Percentiles rank a stretch among this genome's conserved stretches.
These are phyloP conservation scores for Lordiphosa clarofinis DNA, from an alignment of 1,140 invertebrate genomes.

Conservation along the genomic window DNA sequence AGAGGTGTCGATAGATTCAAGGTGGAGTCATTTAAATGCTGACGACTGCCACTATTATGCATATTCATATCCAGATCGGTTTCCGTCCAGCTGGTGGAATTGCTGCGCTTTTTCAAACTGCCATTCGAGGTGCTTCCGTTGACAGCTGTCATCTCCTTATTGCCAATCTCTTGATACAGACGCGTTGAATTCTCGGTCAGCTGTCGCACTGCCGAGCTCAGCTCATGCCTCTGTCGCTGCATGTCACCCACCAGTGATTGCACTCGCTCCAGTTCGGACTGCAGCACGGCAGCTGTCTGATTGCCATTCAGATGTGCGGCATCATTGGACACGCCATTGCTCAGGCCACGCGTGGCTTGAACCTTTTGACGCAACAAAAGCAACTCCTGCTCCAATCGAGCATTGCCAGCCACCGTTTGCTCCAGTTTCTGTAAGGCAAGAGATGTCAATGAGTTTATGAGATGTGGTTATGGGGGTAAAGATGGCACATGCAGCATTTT, in stretches of 20 bases:
- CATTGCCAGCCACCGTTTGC: conserved; percentile 93
- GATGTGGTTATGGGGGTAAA: neutral
- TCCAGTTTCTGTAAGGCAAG: conserved; percentile 87
- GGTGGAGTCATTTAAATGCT: conserved; percentile 60
- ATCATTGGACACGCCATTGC: conserved; percentile 36
- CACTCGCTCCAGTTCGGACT: conserved; percentile 90
- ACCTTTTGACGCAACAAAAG: conserved; percentile 91
- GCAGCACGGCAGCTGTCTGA: conserved; percentile 84
- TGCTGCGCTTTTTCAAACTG: conserved; percentile 79
- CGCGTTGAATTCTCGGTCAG: conserved; percentile 87
- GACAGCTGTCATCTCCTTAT: conserved; percentile 68
- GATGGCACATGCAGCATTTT: conserved; percentile 54
- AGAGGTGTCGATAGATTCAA: conserved; percentile 79
- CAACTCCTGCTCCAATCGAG: conserved; percentile 91
- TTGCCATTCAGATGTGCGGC: conserved; percentile 75
- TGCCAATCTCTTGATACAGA: conserved; percentile 76
- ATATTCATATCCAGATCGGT: conserved; percentile 91
- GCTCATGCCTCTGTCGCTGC: conserved; percentile 89
- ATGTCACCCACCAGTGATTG: conserved; percentile 91
- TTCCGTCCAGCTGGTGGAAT: conserved; percentile 88
- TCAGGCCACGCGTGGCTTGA: conserved; percentile 82
- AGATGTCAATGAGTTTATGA: conserved; percentile 12
- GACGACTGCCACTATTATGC: conserved; percentile 56
- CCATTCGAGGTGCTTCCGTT: conserved; percentile 49
- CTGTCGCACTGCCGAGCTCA: conserved; percentile 90